A percentile compares a stretch with the other conserved stretches of the same genome.
These are phyloP conservation scores for Paguma larvata DNA, from an alignment of 2,797 vertebrate species.

Conservation along the genomic window DNA sequence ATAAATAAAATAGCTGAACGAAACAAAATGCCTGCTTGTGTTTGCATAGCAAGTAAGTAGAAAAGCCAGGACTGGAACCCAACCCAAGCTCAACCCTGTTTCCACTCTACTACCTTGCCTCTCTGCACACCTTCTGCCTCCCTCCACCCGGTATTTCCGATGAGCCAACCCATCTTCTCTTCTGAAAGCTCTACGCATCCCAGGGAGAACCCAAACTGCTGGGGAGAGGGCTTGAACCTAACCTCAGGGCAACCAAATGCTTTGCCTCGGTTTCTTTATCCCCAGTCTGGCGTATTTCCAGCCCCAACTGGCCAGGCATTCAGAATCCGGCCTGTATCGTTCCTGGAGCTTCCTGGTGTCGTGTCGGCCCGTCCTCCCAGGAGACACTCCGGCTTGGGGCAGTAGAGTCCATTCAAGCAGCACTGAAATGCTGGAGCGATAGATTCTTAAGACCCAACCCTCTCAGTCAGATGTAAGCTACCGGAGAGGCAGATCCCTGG, in stretches of 20 bases:
- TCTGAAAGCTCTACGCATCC: background rate
- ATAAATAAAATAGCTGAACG: background rate
- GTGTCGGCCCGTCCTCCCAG: background rate
- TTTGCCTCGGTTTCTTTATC: background rate
- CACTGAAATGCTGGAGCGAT: background rate
- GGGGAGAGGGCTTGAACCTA: background rate
- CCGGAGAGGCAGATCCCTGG: background rate
- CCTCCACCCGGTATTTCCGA: background rate
- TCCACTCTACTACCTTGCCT: background rate
- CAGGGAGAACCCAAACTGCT: background rate
- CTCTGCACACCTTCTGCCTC: background rate
- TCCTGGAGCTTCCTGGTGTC: background rate
- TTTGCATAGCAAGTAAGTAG: background rate
- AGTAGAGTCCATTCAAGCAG: background rate
- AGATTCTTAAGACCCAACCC: background rate
- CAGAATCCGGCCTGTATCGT: background rate
- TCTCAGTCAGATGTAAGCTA: background rate
- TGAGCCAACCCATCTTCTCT: background rate
- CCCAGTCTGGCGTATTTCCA: background rate
- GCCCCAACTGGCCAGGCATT: background rate
- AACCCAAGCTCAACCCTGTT: background rate
- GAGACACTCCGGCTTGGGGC: background rate
- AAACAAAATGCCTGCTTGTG: background rate
- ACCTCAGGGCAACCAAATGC: background rate
- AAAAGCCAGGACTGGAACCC: background rate